Base-by-base conservation (phyloP, 1,140 invertebrate genomes). In the Macrobrachium rosenbergii region DNA sequence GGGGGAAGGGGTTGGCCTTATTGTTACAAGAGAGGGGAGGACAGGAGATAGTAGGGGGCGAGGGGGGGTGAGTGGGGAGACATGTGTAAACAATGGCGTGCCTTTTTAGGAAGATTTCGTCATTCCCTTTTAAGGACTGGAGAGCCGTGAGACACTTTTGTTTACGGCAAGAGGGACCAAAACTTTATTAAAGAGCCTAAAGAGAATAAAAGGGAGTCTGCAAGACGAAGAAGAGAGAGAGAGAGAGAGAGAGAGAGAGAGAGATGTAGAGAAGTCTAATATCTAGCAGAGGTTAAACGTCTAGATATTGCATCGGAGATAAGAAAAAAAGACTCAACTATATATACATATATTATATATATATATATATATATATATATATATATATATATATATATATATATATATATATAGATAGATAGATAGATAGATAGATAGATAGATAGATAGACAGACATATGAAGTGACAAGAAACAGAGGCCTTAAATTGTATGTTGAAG, bases 171-270 rank as follows among this genome's bases (percentile, higher is more conserved):
- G 52, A 52, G 52, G 52, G 52, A 52, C 52, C 52, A 52, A 45
- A 37, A 52, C 28, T 23, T 12, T 23, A 14, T 37, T 75, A 19
- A 75, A 37, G n/a, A 28, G 28, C 28, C n/a, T n/a, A 0, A 28
- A 21, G n/a, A 69, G 64, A 69, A 28, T 21, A 28, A 72, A 72
- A 28, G 37, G 12, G 12, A 28, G 67, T n/a, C 37, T 72, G 37
- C 67, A 28, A 37, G 45, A 43, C 23, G 75, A 45, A 43, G 43
- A 43, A 77, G 75, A 77, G 75, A 77, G 75, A 77, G 75, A 77
- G 75, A 77, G 75, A 77, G 75, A 77, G 75, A 77, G 75, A 77
- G 75, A 77, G 75, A 77, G 37, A 45, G 75, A 52, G 6, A 77
- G 75, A 77, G 75, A 77, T n/a, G 37, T n/a, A 77, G 75, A 77